phyloP scores from a whole-genome alignment of 2,888 invertebrate species.

The Drosophila borborema region DNA sequence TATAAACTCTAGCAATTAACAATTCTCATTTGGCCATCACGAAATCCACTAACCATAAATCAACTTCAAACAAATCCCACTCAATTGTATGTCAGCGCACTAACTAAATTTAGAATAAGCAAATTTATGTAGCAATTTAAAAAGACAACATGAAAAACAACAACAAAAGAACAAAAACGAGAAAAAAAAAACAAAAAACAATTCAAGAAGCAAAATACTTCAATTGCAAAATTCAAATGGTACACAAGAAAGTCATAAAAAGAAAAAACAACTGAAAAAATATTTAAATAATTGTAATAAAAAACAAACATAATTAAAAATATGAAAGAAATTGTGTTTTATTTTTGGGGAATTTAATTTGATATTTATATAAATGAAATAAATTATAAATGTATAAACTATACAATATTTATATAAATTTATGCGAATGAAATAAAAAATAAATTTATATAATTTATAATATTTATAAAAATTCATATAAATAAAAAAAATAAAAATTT shows the following conservation, averaged over 20 bases:
- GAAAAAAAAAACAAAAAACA: slow-evolving; percentile 29
- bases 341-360: background rate
- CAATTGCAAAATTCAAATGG: slow-evolving; percentile 70
- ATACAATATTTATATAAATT: too few relatives aligned
- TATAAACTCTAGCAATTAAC: slow-evolving; percentile 64
- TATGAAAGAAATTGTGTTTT: slow-evolving; percentile 19
- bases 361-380: background rate
- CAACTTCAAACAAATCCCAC: slow-evolving; percentile 8
- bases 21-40: slow-evolving; percentile 63
- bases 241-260: slow-evolving; percentile 60
- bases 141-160: slow-evolving; percentile 47
- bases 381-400: too few relatives aligned
- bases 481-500: too few relatives aligned
- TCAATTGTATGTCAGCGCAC: slow-evolving; percentile 56
- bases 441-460: too few relatives aligned
- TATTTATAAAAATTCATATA: too few relatives aligned
- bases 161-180: slow-evolving; percentile 39
- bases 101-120: slow-evolving; percentile 65
- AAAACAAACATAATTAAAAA: slow-evolving; percentile 68
- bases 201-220: slow-evolving; percentile 47
- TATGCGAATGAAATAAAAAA: too few relatives aligned
- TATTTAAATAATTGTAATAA: slow-evolving; percentile 83
- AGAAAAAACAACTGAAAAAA: slow-evolving; percentile 69
- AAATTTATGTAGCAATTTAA: slow-evolving; percentile 73
- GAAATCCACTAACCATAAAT: slow-evolving; percentile 8